Percentiles rank a stretch among this genome's conserved stretches.
Conservation (phyloP, 2,113 vertebrate genomes). For the Lampris incognitus region DNA sequence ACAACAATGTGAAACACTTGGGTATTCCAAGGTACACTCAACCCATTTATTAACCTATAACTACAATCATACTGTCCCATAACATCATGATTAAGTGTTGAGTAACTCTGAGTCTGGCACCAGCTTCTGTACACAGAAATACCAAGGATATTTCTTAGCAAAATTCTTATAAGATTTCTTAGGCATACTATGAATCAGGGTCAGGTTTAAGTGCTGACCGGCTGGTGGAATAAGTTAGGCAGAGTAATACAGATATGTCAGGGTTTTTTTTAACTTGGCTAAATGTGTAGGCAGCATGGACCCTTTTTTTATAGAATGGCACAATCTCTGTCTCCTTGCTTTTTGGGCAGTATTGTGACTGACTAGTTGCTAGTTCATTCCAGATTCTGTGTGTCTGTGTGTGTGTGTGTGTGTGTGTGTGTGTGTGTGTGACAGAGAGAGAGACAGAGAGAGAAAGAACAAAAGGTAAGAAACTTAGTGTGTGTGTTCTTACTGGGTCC, state of each 20-base stretch:
- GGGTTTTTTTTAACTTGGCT: too few species aligned
- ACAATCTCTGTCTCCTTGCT: too few species aligned
- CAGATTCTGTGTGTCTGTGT: neutral
- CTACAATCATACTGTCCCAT: conserved; percentile 22
- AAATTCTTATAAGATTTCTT: too few species aligned
- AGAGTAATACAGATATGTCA: too few species aligned
- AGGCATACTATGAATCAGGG: too few species aligned
- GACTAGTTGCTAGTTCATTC: neutral
- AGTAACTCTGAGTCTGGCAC: neutral
- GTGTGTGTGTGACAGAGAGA: conserved; percentile 1
- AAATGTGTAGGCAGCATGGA: neutral
- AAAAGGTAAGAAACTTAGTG: neutral
- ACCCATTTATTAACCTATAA: conserved; percentile 17
- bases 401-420: neutral
- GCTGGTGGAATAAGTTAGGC: too few species aligned
- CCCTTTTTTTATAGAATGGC: too few species aligned
- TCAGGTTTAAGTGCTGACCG: too few species aligned
- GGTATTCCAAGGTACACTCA: neutral
- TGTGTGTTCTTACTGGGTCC: conserved; percentile 91
- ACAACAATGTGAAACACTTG: neutral
- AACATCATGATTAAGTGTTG: neutral
- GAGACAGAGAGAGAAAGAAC: neutral
- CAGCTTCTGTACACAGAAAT: neutral
- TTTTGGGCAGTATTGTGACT: too few species aligned
- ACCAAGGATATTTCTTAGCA: too few species aligned